Evolutionary conservation across 2,797 vertebrate species (phyloP).

Genomic region (Paramormyrops hopkinsi): DNA sequence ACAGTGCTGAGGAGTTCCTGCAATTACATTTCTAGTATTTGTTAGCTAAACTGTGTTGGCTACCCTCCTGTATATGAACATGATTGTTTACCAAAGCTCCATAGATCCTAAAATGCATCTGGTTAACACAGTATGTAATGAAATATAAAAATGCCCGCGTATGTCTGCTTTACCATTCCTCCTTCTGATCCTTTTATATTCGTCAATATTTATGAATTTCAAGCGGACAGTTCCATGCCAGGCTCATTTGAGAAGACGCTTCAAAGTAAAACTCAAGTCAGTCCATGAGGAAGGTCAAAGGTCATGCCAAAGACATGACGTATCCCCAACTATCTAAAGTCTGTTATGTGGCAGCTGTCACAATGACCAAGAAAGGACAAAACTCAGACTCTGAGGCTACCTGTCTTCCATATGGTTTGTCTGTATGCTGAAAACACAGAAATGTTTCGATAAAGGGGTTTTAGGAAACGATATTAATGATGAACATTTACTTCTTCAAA

Average conservation of each 20-base stretch:
- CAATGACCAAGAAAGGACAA: not conserved
- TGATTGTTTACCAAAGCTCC: not conserved
- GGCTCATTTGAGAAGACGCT: not conserved
- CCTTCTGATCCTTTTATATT: not conserved
- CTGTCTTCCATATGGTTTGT: not conserved
- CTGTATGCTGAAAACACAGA: slow-evolving; percentile 14
- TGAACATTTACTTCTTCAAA: not conserved
- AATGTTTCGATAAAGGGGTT: not conserved
- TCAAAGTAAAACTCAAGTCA: not conserved
- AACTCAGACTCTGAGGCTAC: not conserved
- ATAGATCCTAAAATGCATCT: not conserved
- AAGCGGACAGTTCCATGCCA: not conserved
- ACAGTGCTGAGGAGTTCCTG: not conserved
- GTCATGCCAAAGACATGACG: not conserved
- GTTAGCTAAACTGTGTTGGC: not conserved
- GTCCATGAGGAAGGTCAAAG: not conserved
- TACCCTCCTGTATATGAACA: not conserved
- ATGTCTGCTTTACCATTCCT: not conserved
- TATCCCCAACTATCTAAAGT: not conserved
- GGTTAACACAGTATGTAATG: not conserved
- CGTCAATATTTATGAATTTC: not conserved
- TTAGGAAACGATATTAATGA: not conserved
- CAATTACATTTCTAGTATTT: not conserved
- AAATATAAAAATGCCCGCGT: not conserved
- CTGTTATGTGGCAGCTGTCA: not conserved